Evolutionary conservation across 2,888 invertebrate genomes (phyloP), one percentile per base, ranked within the genome.

Genomic region (Helleia helle): DNA sequence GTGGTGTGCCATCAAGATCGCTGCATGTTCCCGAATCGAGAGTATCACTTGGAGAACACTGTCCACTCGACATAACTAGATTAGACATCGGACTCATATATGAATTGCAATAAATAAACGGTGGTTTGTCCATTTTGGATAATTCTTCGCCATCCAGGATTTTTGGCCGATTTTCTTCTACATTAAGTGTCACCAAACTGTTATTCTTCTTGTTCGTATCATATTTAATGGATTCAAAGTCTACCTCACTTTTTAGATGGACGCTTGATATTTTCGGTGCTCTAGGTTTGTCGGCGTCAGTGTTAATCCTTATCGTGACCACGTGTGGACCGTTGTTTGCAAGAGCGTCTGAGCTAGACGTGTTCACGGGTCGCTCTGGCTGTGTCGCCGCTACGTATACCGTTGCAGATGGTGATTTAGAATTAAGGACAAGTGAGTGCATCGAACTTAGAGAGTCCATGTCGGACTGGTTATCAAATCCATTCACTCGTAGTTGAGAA

Each of bases 11-110:
- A 57, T 94, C 93, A 55, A 93, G 84, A 71, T 94, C 94, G 65
- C 93, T 93, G 74, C 94, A 93, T 24, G 93, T 94, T 31, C 94
- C 94, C 43, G 93, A 94, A 72, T 94, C 94, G 48, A 93, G 67
- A 0, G 93, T 93, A 59, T 93, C 93, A 58, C 91, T 92, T 1
- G 93, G 93, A 18, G 93, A 93, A 59, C 92, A 92, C 61, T 94
- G 93, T 1, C 93, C 93, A 62, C 92, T 93, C 37, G 92, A 90
- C 88, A 92, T 91, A 41, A 90, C 80, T 74, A 86, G 86, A 47
- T 76, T 83, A 4, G 79, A 71, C 54, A 87, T 75, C 5, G 83
- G 81, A 56, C 71, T 77, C 54, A 81, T 85, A 52, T 86, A 89
- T 4, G 88, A 80, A 51, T 86, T 88, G 67, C 89, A 90, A 55